A percentile compares a stretch with the other conserved stretches of the same genome.
These are phyloP conservation scores for Monoplex corrugatus DNA, from an alignment of 2,888 invertebrate species.

Conservation along the genomic window DNA sequence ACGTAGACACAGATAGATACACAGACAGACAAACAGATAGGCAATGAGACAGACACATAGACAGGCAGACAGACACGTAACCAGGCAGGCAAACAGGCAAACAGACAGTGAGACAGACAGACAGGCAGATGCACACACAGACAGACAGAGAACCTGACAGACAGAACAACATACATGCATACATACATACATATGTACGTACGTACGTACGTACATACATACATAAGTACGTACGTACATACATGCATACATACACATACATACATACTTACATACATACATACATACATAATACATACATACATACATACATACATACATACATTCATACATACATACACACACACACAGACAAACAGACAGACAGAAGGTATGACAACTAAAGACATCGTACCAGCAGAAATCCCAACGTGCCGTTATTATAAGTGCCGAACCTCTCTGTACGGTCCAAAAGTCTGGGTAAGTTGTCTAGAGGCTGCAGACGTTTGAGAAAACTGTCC, in stretches of 20 bases:
- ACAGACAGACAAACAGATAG: no score
- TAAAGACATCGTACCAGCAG: conserved; percentile 63
- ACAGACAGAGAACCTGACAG: no score
- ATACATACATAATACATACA: neutral
- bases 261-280: conserved; percentile 5
- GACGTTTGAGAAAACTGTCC: conserved; percentile 68
- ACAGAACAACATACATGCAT: no score
- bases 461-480: conserved; percentile 65
- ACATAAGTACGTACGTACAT: no score
- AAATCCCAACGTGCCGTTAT: conserved; percentile 72
- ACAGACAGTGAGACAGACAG: no score
- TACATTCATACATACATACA: neutral
- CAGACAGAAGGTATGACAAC: neutral
- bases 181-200: no score
- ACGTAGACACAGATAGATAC: no score
- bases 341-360: conserved; percentile 11
- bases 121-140: no score
- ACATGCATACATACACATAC: neutral
- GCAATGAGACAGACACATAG: no score
- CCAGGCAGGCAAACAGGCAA: no score
- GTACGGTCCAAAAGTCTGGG: conserved; percentile 61
- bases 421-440: conserved; percentile 68
- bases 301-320: neutral
- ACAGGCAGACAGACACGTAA: no score
- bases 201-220: no score